Percentiles rank a stretch among this genome's conserved stretches.
These are phyloP conservation scores for Lithodes maja DNA, from an alignment of 2,888 invertebrate genomes.

Conservation along the genomic window DNA sequence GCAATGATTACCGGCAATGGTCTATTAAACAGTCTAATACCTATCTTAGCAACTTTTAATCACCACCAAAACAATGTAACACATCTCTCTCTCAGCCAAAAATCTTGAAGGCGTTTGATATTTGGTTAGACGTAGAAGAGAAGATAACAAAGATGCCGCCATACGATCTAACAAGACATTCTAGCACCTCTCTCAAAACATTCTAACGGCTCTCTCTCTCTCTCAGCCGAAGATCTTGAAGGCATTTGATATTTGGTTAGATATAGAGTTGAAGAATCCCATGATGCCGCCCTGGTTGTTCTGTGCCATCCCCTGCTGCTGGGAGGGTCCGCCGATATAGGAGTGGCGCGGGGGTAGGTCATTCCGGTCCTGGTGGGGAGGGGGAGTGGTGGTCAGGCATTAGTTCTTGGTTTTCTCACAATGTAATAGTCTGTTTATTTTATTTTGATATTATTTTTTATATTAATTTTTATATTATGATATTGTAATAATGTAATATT, in stretches of 20 bases:
- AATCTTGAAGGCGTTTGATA: not conserved
- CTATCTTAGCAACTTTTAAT: too few relatives aligned
- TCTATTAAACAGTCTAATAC: too few relatives aligned
- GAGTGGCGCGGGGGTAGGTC: conserved; percentile 33
- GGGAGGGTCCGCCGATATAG: conserved; percentile 49
- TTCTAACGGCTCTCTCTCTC: not conserved
- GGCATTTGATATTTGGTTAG: conserved; percentile 41
- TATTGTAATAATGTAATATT: too few relatives aligned
- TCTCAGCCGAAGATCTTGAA: conserved; percentile 46
- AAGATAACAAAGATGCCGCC: too few relatives aligned
- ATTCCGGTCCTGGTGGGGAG: conserved; percentile 42
- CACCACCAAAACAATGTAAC: not conserved
- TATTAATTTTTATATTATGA: too few relatives aligned
- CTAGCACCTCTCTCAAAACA: not conserved
- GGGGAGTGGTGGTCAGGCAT: not conserved
- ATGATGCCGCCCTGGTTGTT: conserved; percentile 32
- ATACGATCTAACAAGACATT: too few relatives aligned
- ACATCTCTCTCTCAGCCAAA: not conserved
- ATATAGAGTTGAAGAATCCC: conserved; percentile 43
- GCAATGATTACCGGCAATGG: too few relatives aligned
- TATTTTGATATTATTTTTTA: too few relatives aligned
- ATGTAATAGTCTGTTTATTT: too few relatives aligned
- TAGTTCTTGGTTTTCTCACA: too few relatives aligned
- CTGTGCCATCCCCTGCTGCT: conserved; percentile 44
- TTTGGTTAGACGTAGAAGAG: not conserved